A percentile compares a stretch with the other conserved stretches of the same genome.
phyloP scores from a whole-genome alignment of 2,888 invertebrate species.

The Heteromurus nitidus region DNA sequence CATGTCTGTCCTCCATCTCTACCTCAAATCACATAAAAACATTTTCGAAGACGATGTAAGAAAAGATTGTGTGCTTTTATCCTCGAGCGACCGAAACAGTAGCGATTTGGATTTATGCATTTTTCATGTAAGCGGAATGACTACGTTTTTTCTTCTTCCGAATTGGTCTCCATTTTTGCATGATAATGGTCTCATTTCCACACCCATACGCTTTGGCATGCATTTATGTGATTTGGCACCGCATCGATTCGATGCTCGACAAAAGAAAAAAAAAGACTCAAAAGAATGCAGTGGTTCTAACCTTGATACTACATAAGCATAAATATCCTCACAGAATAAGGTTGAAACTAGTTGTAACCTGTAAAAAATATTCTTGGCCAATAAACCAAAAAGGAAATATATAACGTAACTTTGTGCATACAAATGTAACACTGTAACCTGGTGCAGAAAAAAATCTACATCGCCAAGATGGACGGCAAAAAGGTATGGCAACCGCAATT shows the following conservation, averaged over 20 bases:
- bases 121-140: background rate
- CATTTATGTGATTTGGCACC: background rate
- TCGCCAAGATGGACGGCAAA: too few species aligned
- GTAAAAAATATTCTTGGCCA: too few species aligned
- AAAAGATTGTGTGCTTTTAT: too few species aligned
- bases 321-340: too few species aligned
- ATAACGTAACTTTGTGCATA: background rate
- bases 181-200: background rate
- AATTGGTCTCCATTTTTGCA: constrained; percentile 2
- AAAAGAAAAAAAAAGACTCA: background rate
- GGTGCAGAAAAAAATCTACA: background rate
- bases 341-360: too few species aligned
- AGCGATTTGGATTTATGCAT: too few species aligned
- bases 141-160: background rate
- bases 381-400: background rate
- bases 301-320: background rate
- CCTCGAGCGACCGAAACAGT: too few species aligned
- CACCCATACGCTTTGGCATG: background rate
- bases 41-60: too few species aligned
- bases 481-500: too few species aligned
- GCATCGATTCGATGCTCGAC: too few species aligned
- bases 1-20: background rate
- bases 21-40: background rate
- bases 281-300: constrained; percentile 1
- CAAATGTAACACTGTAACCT: background rate